Conservation (phyloP, 1,140 invertebrate genomes). For the Luehdorfia chinensis region DNA sequence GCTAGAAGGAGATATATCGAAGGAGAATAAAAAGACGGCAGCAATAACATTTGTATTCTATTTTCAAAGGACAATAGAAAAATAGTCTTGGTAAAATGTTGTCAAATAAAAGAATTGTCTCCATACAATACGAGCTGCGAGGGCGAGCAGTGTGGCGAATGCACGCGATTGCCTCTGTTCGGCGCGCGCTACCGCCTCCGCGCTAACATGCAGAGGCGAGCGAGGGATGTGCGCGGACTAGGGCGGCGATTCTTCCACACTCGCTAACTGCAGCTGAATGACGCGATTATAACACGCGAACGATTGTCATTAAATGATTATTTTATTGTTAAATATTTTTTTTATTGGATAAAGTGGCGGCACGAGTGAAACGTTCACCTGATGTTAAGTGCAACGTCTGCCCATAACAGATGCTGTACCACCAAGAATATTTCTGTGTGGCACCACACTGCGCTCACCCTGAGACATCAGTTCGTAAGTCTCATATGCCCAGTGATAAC, state of each 20-base stretch:
- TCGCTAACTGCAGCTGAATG: slow-evolving; percentile 31
- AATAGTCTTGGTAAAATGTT: no score
- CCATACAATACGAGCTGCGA: slow-evolving; percentile 17
- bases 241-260: slow-evolving; percentile 23
- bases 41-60: no score
- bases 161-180: slow-evolving; percentile 35
- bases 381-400: no score
- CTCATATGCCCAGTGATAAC: no score
- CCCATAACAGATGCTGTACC: no score
- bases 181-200: slow-evolving; percentile 19
- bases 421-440: no score
- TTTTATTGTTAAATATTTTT: slow-evolving; percentile 16
- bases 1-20: no score
- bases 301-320: slow-evolving; percentile 33
- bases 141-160: slow-evolving; percentile 18
- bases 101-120: background rate
- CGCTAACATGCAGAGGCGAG: background rate
- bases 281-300: slow-evolving; percentile 47
- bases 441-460: no score
- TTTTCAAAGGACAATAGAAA: no score
- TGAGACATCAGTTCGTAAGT: no score
- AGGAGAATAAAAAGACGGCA: no score
- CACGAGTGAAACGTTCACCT: no score
- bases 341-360: background rate
- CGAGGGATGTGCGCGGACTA: background rate